Evolutionary conservation across 2,888 invertebrate genomes (phyloP).

Genomic region (Augiades crinisus): DNA sequence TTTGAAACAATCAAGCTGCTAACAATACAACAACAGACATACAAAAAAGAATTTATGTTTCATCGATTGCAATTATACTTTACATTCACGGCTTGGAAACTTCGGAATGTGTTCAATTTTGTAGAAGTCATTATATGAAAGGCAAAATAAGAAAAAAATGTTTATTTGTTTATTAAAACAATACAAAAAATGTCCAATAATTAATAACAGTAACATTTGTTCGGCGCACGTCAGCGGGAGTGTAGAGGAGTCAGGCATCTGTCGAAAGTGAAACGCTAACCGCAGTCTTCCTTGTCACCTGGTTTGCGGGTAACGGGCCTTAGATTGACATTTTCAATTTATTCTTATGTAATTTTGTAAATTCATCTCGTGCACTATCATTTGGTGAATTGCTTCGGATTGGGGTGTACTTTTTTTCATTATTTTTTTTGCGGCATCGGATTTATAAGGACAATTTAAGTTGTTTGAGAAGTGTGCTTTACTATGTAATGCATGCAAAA

Average conservation of each 20-base stretch:
- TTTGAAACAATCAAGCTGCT: no score
- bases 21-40: no score
- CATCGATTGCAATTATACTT: no score
- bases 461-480: no score
- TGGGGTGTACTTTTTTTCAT: neutral
- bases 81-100: no score
- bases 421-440: neutral
- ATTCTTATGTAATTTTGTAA: conserved; percentile 18
- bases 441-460: neutral
- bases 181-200: no score
- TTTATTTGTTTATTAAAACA: neutral
- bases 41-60: no score
- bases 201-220: no score
- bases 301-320: conserved; percentile 21
- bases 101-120: no score
- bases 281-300: conserved; percentile 29
- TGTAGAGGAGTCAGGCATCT: conserved; percentile 15
- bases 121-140: no score
- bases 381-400: conserved; percentile 9
- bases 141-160: no score
- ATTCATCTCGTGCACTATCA: conserved; percentile 7
- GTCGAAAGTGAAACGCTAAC: conserved; percentile 44
- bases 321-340: conserved; percentile 20
- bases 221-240: neutral
- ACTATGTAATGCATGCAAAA: no score